These are phyloP conservation scores for Gobio gobio DNA, from an alignment of 2,113 vertebrate species.

Conservation along the genomic window DNA sequence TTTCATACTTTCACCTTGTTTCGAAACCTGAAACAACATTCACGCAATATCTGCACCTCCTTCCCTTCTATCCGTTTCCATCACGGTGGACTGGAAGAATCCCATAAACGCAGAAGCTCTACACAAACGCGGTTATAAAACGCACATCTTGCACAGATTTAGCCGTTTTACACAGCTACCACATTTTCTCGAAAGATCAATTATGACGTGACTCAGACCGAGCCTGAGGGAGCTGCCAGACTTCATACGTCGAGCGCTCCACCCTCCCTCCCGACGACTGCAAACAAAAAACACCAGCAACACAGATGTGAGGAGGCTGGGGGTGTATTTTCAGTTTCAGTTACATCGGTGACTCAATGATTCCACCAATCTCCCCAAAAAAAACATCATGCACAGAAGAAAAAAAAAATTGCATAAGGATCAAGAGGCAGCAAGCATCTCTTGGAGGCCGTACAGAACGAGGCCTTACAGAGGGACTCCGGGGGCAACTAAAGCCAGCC, in stretches of 20 bases:
- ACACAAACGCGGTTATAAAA: conserved; percentile 54
- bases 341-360: conserved; percentile 77
- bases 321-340: conserved; percentile 73
- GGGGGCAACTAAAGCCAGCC: conserved; percentile 33
- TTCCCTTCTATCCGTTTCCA: conserved; percentile 56
- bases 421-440: conserved; percentile 44
- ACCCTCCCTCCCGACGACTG: conserved; percentile 70
- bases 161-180: conserved; percentile 67
- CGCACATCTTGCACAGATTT: conserved; percentile 74
- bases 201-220: conserved; percentile 76
- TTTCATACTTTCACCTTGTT: conserved; percentile 44
- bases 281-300: conserved; percentile 66
- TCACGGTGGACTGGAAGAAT: conserved; percentile 53
- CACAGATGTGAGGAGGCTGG: conserved; percentile 56
- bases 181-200: conserved; percentile 76
- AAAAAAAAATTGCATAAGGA: conserved; percentile 68
- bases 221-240: conserved; percentile 73
- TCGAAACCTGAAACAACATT: conserved; percentile 26
- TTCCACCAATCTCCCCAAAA: conserved; percentile 67
- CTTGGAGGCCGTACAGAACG: conserved; percentile 24
- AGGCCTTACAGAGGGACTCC: neutral
- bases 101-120: conserved; percentile 47
- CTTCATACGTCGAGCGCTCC: conserved; percentile 66
- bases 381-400: conserved; percentile 33
- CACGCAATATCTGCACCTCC: conserved; percentile 35